phyloP scores from a whole-genome alignment of 2,888 invertebrate genomes.

The Drosophila barbarae region DNA sequence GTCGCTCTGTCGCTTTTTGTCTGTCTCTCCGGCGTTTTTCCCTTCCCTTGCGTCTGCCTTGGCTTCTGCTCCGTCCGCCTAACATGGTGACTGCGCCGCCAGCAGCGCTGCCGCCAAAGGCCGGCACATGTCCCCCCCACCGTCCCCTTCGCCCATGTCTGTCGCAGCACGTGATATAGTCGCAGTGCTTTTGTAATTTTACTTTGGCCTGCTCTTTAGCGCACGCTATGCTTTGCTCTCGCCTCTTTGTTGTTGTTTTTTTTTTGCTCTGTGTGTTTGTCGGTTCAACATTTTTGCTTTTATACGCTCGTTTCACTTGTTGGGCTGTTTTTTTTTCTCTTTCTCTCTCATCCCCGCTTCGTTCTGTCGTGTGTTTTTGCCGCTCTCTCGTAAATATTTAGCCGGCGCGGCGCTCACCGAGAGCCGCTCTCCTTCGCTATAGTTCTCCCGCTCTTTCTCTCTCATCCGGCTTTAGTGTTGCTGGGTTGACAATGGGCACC shows the following conservation, averaged over 20 bases:
- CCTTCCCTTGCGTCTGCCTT: conserved; percentile 13
- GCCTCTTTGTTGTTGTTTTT: conserved; percentile 57
- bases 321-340: conserved; percentile 65
- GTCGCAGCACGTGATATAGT: conserved; percentile 70
- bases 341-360: conserved; percentile 13
- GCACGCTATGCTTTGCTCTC: conserved; percentile 61
- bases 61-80: conserved; percentile 33
- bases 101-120: conserved; percentile 70
- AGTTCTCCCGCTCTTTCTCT: conserved; percentile 12
- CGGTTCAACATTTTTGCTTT: conserved; percentile 41
- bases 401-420: conserved; percentile 29
- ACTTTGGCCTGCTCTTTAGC: conserved; percentile 66
- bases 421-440: conserved; percentile 14
- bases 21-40: conserved; percentile 30
- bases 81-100: conserved; percentile 45
- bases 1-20: conserved; percentile 37
- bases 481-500: conserved; percentile 54
- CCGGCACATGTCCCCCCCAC: conserved; percentile 57
- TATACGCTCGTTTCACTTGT: conserved; percentile 60
- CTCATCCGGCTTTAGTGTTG: conserved; percentile 30
- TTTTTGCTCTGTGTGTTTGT: conserved; percentile 20
- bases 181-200: conserved; percentile 71
- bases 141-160: conserved; percentile 29
- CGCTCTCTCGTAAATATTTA: conserved; percentile 33
- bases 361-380: conserved; percentile 27